These are phyloP conservation scores for Perdix hodgsoniae DNA, from an alignment of 2,797 vertebrate species.

Conservation along the genomic window DNA sequence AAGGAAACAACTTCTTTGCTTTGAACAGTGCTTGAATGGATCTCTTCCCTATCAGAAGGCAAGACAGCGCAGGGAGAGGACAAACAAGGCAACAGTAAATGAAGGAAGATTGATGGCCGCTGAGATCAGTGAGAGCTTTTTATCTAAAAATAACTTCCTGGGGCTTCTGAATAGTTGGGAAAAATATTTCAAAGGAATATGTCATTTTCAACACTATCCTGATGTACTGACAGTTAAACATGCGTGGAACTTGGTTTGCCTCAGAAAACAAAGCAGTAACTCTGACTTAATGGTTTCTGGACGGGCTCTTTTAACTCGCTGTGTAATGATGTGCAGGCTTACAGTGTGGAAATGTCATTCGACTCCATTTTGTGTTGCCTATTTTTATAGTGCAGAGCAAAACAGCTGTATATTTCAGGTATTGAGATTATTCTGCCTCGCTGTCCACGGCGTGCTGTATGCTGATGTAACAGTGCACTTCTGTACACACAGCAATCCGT, in stretches of 20 bases:
- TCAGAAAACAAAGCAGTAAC: neutral
- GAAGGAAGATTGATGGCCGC: conserved; percentile 24
- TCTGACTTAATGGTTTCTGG: neutral
- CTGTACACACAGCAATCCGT: rapidly evolving
- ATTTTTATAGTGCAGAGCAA: neutral
- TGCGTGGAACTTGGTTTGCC: neutral
- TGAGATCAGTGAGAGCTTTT: neutral
- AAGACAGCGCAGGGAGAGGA: neutral
- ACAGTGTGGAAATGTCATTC: neutral
- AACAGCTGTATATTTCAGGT: neutral
- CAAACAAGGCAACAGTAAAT: conserved; percentile 15
- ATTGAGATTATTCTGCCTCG: neutral
- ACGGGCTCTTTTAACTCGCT: neutral
- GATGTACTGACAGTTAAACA: neutral
- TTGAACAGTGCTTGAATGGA: neutral
- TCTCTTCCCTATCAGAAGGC: neutral
- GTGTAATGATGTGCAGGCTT: neutral
- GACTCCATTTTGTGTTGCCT: neutral
- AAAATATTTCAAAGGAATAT: neutral
- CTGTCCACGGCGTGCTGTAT: no score
- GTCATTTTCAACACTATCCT: neutral
- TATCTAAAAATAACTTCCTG: conserved; percentile 5
- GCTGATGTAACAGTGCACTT: neutral
- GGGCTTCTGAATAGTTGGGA: neutral
- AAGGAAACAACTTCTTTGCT: neutral